Conservation (phyloP, 92 coral and sea anemone genomes). For the Anthopleura xanthogrammica region DNA sequence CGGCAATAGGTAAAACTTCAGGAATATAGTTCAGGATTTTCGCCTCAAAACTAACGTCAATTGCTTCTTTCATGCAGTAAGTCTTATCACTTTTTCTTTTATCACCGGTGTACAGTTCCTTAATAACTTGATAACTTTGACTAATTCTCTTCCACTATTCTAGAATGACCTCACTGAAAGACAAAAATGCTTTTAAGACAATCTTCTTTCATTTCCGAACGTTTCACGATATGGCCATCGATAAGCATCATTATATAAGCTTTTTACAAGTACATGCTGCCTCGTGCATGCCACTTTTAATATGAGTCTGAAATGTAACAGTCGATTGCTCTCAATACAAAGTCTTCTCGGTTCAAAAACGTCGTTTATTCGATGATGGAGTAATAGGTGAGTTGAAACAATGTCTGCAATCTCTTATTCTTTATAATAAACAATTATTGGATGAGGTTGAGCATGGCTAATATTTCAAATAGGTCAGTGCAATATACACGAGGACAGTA, state of each 20-base stretch:
- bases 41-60: not conserved
- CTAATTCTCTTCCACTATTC: not conserved
- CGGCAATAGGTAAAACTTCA: not conserved
- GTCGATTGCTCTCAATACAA: not conserved
- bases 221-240: slow-evolving; percentile 2
- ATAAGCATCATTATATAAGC: slow-evolving; percentile 9
- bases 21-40: not conserved
- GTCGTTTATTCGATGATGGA: not conserved
- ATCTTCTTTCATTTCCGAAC: slow-evolving; percentile 20
- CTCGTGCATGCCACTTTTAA: not conserved
- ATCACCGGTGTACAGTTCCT: not conserved
- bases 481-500: no score
- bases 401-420: no score
- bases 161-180: slow-evolving; percentile 21
- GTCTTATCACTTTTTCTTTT: not conserved
- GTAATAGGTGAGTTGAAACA: not conserved
- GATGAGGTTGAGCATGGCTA: no score
- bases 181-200: slow-evolving; percentile 25
- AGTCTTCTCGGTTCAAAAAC: not conserved
- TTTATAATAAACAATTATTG: no score
- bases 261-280: not conserved
- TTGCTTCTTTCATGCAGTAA: not conserved
- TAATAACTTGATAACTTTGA: not conserved
- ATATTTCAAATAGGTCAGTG: no score
- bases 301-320: not conserved